Evolutionary conservation across 2,888 invertebrate genomes (phyloP).

Genomic region (Sericinus montela): DNA sequence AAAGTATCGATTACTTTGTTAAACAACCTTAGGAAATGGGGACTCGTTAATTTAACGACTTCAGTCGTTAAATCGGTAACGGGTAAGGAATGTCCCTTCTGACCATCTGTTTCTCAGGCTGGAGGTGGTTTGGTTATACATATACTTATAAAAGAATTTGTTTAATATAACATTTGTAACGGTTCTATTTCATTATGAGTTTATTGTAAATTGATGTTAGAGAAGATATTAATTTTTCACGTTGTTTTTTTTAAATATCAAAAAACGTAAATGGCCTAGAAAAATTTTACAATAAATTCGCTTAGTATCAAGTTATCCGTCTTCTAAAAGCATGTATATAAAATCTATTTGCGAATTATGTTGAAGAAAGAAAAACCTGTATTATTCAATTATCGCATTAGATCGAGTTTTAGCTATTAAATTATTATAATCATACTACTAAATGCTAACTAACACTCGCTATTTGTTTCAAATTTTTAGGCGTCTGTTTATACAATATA

Average conservation of each 20-base stretch:
- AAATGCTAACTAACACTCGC: slow-evolving; percentile 1
- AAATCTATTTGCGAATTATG: slow-evolving; percentile 19
- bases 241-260: slow-evolving; percentile 22
- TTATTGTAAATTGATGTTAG: background rate
- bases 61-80: slow-evolving; percentile 7
- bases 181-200: background rate
- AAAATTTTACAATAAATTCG: slow-evolving; percentile 24
- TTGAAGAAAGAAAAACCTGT: background rate
- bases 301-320: slow-evolving; percentile 54
- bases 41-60: slow-evolving; percentile 9
- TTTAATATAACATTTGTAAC: slow-evolving; percentile 14
- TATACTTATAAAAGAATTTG: background rate
- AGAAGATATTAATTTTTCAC: background rate
- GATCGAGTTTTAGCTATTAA: background rate
- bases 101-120: background rate
- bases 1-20: slow-evolving; percentile 20
- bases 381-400: background rate
- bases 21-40: slow-evolving; percentile 1
- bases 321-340: slow-evolving; percentile 28
- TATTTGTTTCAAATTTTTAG: slow-evolving; percentile 12
- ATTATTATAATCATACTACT: background rate
- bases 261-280: slow-evolving; percentile 30
- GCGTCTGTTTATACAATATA: slow-evolving; percentile 11
- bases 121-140: background rate
- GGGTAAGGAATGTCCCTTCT: background rate